These are phyloP conservation scores for Spicauda simplicius DNA, from an alignment of 2,888 invertebrate genomes.

Conservation along the genomic window DNA sequence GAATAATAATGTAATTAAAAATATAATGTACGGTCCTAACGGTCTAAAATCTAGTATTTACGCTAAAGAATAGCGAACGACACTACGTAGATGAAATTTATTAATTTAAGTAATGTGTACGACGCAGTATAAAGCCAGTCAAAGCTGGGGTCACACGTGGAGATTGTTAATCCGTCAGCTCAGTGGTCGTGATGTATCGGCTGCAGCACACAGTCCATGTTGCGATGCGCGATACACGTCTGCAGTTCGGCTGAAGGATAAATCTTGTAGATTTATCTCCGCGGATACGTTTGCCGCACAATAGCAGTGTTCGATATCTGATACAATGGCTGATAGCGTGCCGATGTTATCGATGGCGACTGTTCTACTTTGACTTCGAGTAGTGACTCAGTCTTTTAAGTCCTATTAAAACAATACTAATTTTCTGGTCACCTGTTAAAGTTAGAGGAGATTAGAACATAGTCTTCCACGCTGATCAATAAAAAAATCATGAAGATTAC, in stretches of 20 bases:
- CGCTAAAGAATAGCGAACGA: no score
- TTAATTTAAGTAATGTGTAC: not conserved
- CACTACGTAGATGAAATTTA: no score
- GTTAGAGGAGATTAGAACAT: no score
- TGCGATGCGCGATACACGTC: conserved; percentile 25
- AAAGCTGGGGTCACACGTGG: conserved; percentile 7
- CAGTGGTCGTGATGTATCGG: conserved; percentile 29
- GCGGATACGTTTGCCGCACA: conserved; percentile 37
- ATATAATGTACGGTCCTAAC: no score
- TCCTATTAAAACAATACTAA: no score
- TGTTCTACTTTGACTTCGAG: not conserved
- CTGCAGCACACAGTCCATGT: conserved; percentile 30
- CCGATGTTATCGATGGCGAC: conserved; percentile 8
- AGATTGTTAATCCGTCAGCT: conserved; percentile 27
- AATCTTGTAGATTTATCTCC: conserved; percentile 48
- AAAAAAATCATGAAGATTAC: no score
- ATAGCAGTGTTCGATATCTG: conserved; percentile 31
- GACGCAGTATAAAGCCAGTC: not conserved
- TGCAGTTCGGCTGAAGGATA: conserved; percentile 39
- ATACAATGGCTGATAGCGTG: conserved; percentile 23
- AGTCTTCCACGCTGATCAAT: no score
- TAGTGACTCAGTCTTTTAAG: no score
- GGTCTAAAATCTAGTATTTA: no score
- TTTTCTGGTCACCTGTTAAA: no score
- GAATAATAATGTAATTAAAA: no score